These are phyloP conservation scores for Danionella dracula DNA, from an alignment of 2,797 vertebrate species.

Conservation along the genomic window DNA sequence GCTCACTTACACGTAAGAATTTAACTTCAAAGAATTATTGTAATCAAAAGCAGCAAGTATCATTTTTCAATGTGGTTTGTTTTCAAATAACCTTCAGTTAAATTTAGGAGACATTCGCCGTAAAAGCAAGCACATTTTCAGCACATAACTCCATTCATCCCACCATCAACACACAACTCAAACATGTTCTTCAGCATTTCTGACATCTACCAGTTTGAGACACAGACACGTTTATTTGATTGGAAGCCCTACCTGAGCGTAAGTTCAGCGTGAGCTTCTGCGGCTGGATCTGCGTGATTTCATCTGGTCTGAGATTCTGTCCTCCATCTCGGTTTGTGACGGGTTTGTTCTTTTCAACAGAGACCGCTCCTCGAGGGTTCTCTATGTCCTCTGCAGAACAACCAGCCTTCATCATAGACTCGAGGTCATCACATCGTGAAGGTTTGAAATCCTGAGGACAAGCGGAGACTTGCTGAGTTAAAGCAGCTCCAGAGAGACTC, in stretches of 20 bases:
- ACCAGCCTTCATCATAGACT: conserved; percentile 76
- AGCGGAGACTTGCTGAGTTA: neutral
- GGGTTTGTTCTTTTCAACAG: conserved; percentile 63
- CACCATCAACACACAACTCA: no score
- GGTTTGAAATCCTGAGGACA: conserved; percentile 78
- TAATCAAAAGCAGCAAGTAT: no score
- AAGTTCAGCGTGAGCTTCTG: conserved; percentile 83
- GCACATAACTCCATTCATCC: no score
- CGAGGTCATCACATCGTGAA: conserved; percentile 85
- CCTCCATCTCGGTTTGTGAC: conserved; percentile 79
- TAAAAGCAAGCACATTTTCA: no score
- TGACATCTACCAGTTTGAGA: neutral
- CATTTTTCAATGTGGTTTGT: no score
- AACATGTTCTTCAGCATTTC: no score
- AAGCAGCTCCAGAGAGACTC: neutral
- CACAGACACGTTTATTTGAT: neutral
- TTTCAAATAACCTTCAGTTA: no score
- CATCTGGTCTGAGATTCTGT: conserved; percentile 75
- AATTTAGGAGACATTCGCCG: no score
- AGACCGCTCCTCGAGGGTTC: conserved; percentile 76
- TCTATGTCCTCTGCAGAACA: conserved; percentile 69
- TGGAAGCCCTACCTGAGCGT: conserved; percentile 74
- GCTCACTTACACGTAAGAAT: no score
- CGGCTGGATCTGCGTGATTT: conserved; percentile 93
- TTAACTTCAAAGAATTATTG: no score